Evolutionary conservation across 2,888 invertebrate genomes (phyloP).

Genomic region (Lasioglossum marginatum): DNA sequence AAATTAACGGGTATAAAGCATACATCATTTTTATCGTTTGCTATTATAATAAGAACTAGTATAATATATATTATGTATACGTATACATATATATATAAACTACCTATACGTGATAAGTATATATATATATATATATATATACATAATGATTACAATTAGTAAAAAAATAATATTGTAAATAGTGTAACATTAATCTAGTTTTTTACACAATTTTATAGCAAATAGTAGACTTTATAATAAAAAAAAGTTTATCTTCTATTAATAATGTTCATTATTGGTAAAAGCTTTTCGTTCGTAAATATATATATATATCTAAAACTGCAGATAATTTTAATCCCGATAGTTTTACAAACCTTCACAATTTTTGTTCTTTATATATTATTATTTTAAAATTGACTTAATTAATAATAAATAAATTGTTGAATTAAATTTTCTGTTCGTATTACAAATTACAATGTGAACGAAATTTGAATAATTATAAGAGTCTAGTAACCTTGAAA

Average conservation of each 20-base stretch:
- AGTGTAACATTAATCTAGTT: background rate
- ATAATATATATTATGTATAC: no score
- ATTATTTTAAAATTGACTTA: constrained; percentile 2
- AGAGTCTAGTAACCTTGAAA: constrained; percentile 39
- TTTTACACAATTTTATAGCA: constrained; percentile 1
- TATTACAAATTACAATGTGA: background rate
- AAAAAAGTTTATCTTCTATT: background rate
- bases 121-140: background rate
- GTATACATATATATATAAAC: background rate
- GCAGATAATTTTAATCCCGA: constrained; percentile 9
- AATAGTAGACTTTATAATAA: background rate
- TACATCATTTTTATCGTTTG: constrained; percentile 1
- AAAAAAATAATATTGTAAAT: background rate
- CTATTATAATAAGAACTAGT: background rate
- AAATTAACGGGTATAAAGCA: background rate
- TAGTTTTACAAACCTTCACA: background rate
- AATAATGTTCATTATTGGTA: background rate
- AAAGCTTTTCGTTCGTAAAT: background rate
- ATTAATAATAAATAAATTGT: no score
- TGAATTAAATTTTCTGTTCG: background rate
- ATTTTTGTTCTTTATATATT: background rate
- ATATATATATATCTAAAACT: constrained; percentile 5
- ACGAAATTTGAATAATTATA: constrained; percentile 1
- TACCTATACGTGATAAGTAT: background rate
- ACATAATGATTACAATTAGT: background rate